These are phyloP conservation scores for Hippoglossus stenolepis DNA, from an alignment of 2,113 vertebrate genomes.

Conservation along the genomic window DNA sequence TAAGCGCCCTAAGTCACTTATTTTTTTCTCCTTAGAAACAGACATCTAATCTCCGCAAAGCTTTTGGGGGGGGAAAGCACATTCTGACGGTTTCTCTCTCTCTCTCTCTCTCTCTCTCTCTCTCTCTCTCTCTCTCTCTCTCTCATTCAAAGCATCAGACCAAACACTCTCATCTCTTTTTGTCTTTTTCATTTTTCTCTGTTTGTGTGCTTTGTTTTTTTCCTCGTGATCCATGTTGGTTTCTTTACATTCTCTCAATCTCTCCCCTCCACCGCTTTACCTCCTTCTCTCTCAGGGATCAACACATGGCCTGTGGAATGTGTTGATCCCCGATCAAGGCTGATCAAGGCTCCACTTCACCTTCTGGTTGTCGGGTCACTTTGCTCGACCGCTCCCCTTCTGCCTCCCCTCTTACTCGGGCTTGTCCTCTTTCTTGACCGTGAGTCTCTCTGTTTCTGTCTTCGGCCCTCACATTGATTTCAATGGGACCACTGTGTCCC, in stretches of 20 bases:
- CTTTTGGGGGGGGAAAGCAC: conserved; percentile 41
- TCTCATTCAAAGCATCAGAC: background rate
- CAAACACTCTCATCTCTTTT: background rate
- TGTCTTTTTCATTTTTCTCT: background rate
- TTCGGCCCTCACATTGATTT: no score
- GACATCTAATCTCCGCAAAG: conserved; percentile 40
- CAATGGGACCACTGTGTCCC: no score
- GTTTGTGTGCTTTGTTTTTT: background rate
- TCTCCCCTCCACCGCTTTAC: background rate
- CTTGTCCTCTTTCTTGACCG: background rate
- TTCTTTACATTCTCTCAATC: background rate
- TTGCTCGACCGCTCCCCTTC: no score
- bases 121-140: background rate
- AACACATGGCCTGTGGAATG: conserved; percentile 47
- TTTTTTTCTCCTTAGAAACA: conserved; percentile 65
- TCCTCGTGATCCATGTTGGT: background rate
- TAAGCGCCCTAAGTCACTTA: conserved; percentile 55
- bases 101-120: background rate
- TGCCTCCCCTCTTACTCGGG: background rate
- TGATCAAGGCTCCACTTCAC: conserved; percentile 4
- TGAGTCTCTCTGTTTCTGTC: background rate
- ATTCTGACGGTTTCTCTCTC: conserved; percentile 8
- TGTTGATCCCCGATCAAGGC: conserved; percentile 22
- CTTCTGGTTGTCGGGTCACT: conserved; percentile 19
- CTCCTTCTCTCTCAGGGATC: background rate